Base-by-base conservation (phyloP, 2,888 invertebrate species). In the Plusia festucae region DNA sequence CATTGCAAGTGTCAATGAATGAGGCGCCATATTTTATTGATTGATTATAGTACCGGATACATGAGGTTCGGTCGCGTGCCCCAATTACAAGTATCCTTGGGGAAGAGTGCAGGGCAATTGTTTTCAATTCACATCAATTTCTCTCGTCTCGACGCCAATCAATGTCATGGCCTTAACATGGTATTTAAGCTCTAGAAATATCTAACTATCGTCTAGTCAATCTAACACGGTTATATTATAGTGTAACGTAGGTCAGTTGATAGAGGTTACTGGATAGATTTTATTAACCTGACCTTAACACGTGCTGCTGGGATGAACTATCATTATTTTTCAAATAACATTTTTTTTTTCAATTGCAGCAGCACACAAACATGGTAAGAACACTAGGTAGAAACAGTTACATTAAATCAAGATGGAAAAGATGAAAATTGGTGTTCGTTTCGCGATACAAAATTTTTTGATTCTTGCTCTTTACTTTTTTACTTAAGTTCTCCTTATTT, bases 61-160 rank as follows among this genome's bases (percentile, higher is more conserved):
- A 62, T 71, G 56, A 60, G 52, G 72, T 71, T 60, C 49, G 53
- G 62, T 73, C 61, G 53, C 18, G 54, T 73, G 62, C 40, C 32
- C 71, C 68, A 76, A 59, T 74, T 68, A 68, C 60, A 56, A 58
- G 8, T 30, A 75, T 73, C 68, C 70, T 81, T 75, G 65, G 59
- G 63, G 65, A 71, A 77, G 66, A 68, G 56, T 70, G 58, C 66
- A 64, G 60, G 60, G 54, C 75, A 81, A 81, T 81, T 79, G 75
- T 72, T 53, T 24, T 70, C 71, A 81, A 79, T 81, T 79, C 22
- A 53, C 61, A 67, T 79, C 70, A 74, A 79, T 77, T 79, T 82
- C 75, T 75, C 57, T 68, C 20, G 81, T 70, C 79, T 68, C 64
- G 66, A 18, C 71, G 22, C 58, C 73, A 79, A 81, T 77, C 72